Percentiles rank a stretch among this genome's conserved stretches.
Conservation (phyloP, 2,888 invertebrate genomes). For the Acronicta alni region DNA sequence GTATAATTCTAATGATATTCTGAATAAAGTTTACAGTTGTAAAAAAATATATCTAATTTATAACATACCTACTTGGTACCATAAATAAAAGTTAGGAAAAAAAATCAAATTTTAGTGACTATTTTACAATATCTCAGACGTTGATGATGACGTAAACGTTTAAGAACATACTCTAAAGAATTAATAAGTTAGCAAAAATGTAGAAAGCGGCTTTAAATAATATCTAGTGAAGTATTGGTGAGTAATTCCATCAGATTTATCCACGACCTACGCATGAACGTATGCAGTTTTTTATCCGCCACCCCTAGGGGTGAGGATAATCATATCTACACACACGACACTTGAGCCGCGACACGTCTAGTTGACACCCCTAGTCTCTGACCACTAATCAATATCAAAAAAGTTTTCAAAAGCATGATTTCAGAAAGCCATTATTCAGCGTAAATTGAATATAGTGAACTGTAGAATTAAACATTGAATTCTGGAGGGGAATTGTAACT, state of each 20-base stretch:
- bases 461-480: slow-evolving; percentile 30
- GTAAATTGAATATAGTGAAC: slow-evolving; percentile 56
- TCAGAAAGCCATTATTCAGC: slow-evolving; percentile 60
- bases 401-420: slow-evolving; percentile 46
- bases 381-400: slow-evolving; percentile 77
- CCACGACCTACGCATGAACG: slow-evolving; percentile 52
- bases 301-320: slow-evolving; percentile 77
- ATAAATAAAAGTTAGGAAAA: too few relatives aligned
- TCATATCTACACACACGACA: slow-evolving; percentile 85
- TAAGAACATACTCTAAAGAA: too few relatives aligned
- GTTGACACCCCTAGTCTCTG: slow-evolving; percentile 76
- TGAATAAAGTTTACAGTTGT: not conserved
- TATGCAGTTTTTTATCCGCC: slow-evolving; percentile 69
- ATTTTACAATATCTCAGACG: too few relatives aligned
- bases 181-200: not conserved
- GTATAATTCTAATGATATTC: slow-evolving; percentile 59
- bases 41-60: too few relatives aligned
- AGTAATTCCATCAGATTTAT: slow-evolving; percentile 64
- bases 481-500: slow-evolving; percentile 67
- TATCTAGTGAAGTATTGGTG: slow-evolving; percentile 12
- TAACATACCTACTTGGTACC: too few relatives aligned
- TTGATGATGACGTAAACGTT: too few relatives aligned
- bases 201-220: not conserved
- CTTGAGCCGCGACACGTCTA: slow-evolving; percentile 69
- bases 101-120: too few relatives aligned